Evolutionary conservation across 1,140 invertebrate species (phyloP), one percentile per base, ranked within the genome.

Genomic region (Elysia chlorotica): DNA sequence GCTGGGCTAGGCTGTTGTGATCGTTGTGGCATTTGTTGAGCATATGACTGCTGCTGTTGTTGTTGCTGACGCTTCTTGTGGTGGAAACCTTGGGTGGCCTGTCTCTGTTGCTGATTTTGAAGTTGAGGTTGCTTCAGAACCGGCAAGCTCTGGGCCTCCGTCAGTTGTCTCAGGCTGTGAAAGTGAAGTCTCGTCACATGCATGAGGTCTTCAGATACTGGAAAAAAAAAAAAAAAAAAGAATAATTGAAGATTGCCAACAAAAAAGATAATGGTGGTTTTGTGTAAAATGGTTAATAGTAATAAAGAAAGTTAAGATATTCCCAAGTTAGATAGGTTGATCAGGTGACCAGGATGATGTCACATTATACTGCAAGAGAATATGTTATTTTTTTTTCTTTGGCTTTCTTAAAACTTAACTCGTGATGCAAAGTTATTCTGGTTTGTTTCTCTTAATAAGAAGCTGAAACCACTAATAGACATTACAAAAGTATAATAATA

Each of bases 161-260:
- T 36, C 41, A 71, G n/a, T 17, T 71, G 35, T 5, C 37, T 36
- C 0, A 71, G 56, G 36, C 54, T 38, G 31, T 6, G 59, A 31
- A 71, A 71, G 36, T 71, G 68, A 31, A 71, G 30, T 23, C 38
- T 36, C 14, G 54, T n/a, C 14, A 71, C 19, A 19, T 19, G 68
- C 31, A 38, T 31, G 3, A 61, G 68, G 2, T 71, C 68, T 61
- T 71, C 54, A 71, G 61, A 61, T 1, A 71, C 68, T 71, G 68
- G 5, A 23, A 33, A 69, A 6, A 57, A 1, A 69, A 14, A 30
- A 53, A 66, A 19, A 66, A 10, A 66, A 66, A 37, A 36, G 41
- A 21, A 66, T 66, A 19, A 36, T 19, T 37, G n/a, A 48, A 48
- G n/a, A 48, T 48, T 48, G 10, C n/a, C n/a, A 48, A 48, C 10